Conservation (phyloP, 2,888 invertebrate species). For the Blastobasis lacticolella region DNA sequence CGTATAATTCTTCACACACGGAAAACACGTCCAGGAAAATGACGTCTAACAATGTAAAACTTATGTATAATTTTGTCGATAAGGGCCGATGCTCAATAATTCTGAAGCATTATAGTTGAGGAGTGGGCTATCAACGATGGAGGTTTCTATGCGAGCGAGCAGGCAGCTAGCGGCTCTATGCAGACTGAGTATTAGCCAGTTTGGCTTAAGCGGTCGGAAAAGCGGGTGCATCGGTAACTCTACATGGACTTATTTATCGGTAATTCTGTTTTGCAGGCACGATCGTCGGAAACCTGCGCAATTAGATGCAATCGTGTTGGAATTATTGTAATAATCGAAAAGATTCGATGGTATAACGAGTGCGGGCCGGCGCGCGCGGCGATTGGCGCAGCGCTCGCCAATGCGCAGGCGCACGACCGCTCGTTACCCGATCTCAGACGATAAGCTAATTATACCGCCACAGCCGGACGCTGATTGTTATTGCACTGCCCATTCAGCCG, state of each 20-base stretch:
- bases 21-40: conserved; percentile 54
- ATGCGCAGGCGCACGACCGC: conserved; percentile 60
- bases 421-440: conserved; percentile 55
- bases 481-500: conserved; percentile 37
- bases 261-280: conserved; percentile 48
- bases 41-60: conserved; percentile 41
- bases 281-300: conserved; percentile 61
- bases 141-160: background rate
- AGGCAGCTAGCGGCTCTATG: conserved; percentile 3
- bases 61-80: conserved; percentile 47
- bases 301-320: conserved; percentile 67
- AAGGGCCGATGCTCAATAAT: conserved; percentile 38
- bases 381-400: conserved; percentile 62
- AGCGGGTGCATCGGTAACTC: conserved; percentile 3
- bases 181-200: conserved; percentile 3
- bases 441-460: conserved; percentile 65
- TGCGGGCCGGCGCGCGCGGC: conserved; percentile 29
- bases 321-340: conserved; percentile 74
- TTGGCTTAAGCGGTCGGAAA: conserved; percentile 1
- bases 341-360: conserved; percentile 62
- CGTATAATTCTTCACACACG: conserved; percentile 22
- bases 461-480: conserved; percentile 48
- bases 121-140: conserved; percentile 16
- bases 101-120: conserved; percentile 30
- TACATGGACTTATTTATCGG: conserved; percentile 42